phyloP scores from a whole-genome alignment of 2,113 vertebrate genomes.

The Leptobrachium ailaonicum region DNA sequence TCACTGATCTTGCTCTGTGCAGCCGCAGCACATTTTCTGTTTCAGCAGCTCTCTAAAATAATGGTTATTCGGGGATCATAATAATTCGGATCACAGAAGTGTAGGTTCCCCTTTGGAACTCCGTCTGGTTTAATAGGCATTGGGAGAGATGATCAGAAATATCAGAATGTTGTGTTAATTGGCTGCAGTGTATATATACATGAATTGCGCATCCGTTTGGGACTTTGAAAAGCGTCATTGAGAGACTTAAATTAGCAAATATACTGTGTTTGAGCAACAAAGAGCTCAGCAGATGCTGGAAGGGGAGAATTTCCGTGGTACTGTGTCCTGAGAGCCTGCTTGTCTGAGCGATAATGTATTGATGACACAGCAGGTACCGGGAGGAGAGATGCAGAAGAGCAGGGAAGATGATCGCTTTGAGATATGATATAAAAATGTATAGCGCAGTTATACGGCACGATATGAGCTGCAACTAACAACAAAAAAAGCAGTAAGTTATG shows the following conservation, averaged over 20 bases:
- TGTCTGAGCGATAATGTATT: background rate
- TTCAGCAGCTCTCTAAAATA: background rate
- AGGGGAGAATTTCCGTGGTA: background rate
- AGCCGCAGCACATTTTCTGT: background rate
- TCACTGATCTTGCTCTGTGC: background rate
- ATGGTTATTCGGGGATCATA: background rate
- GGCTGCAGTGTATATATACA: constrained; percentile 7
- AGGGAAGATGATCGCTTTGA: too few relatives aligned
- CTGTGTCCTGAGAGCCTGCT: background rate
- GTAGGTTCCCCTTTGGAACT: background rate
- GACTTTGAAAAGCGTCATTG: constrained; percentile 22
- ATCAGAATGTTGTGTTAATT: constrained; percentile 16
- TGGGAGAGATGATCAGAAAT: background rate
- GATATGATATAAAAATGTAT: too few relatives aligned
- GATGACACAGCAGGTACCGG: too few relatives aligned
- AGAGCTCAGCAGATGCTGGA: constrained; percentile 17
- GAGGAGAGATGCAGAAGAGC: too few relatives aligned
- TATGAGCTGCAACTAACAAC: too few relatives aligned
- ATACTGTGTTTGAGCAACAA: background rate
- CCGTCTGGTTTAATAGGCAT: background rate
- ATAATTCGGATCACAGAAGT: background rate
- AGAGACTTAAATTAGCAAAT: constrained; percentile 11
- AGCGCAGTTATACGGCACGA: too few relatives aligned
- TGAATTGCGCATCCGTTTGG: background rate
- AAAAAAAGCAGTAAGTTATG: too few relatives aligned